These are phyloP conservation scores for Drosophila paulistorum DNA, from an alignment of 1,140 invertebrate species.

Conservation along the genomic window DNA sequence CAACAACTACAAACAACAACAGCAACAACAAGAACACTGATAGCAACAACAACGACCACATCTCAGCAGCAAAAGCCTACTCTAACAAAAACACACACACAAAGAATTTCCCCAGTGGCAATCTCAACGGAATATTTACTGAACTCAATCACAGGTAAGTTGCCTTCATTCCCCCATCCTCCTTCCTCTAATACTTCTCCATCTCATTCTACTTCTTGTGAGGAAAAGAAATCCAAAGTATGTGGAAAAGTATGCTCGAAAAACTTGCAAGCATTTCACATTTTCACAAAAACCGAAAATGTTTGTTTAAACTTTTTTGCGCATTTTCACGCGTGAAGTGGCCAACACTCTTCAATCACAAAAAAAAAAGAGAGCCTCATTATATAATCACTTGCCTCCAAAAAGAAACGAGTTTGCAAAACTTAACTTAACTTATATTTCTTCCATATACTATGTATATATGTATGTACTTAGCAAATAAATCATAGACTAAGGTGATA, in stretches of 20 bases:
- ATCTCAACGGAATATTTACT: constrained; percentile 70
- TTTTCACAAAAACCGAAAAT: constrained; percentile 43
- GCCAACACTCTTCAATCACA: constrained; percentile 19
- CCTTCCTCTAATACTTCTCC: neutral
- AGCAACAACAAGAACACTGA: constrained; percentile 30
- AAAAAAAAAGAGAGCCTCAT: constrained; percentile 15
- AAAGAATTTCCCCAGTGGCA: constrained; percentile 44
- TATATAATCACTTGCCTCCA: constrained; percentile 25
- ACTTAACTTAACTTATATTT: neutral
- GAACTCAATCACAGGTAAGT: constrained; percentile 63
- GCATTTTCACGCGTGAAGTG: constrained; percentile 58
- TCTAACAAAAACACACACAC: constrained; percentile 27
- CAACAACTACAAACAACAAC: constrained; percentile 31
- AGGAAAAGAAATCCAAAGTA: constrained; percentile 42
- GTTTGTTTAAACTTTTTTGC: constrained; percentile 58
- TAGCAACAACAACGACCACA: constrained; percentile 38
- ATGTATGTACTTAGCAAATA: neutral
- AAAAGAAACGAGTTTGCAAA: neutral
- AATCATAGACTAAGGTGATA: neutral
- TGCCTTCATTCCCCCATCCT: neutral
- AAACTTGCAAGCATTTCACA: constrained; percentile 39
- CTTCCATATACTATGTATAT: neutral
- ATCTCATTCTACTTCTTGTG: neutral
- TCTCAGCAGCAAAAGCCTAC: constrained; percentile 36
- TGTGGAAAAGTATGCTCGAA: constrained; percentile 58